Base-by-base conservation (phyloP, 2,113 vertebrate species). In the Odontesthes bonariensis region DNA sequence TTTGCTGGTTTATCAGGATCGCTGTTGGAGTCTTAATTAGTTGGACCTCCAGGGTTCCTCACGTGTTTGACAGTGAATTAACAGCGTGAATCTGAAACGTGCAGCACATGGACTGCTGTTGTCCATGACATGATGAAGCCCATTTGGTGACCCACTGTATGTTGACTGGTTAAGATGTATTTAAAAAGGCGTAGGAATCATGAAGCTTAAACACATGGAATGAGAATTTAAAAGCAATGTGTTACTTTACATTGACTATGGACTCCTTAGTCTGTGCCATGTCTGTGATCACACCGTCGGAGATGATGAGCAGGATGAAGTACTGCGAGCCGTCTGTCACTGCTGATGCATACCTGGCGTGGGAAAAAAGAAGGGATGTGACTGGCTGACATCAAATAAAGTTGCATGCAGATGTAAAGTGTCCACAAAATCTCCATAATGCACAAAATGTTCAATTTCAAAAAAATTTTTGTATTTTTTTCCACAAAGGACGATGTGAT, bases 221-320 rank as follows among this genome's bases (percentile, higher is more conserved):
- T 17, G 4, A 49, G 20, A 65, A 23, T 54, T 56, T 54, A 35
- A 54, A 57, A 35, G n/a, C 0, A 20, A 44, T 6, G 13, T 17
- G 95, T 91, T 92, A 63, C 63, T 16, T 19, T 87, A 99, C 97
- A 9, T 98, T 96, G 55, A 99, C 97, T 27, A 99, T 99, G 65
- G 97, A 97, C 90, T 99, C 97, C 92, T 98, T 99, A 22, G 97
- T 97, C 91, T 98, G 97, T 52, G 97, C 98, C 98, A 99, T 99
- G 88, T 99, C 97, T 0, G 97, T 99, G 93, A 99, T 99, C 77
- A 99, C 97, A 7, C 97, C 97, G 38, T 99, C 97, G 0, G 98
- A 99, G 87, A 98, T 92, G 91, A 99, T 98, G 90, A 99, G 96
- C 73, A 98, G 95, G 87, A 99, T 95, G 92, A 98, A 99, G 88